phyloP scores from a whole-genome alignment of 2,113 vertebrate genomes.

The Tenrec ecaudatus region DNA sequence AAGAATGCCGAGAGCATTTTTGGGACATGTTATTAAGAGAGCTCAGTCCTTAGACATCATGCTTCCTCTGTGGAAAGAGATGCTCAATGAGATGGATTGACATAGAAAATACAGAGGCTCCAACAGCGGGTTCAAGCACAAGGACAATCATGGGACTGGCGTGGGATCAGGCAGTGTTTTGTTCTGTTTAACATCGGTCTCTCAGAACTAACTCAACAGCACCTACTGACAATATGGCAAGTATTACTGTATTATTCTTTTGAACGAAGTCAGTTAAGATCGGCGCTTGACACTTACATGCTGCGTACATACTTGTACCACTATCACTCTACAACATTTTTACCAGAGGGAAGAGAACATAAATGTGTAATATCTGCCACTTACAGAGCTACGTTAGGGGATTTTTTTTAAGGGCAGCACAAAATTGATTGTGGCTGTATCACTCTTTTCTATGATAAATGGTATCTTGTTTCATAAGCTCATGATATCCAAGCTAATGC shows the following conservation, averaged over 20 bases:
- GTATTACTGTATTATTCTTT: background rate
- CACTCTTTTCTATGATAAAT: constrained; percentile 14
- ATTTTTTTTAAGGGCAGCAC: background rate
- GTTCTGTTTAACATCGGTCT: no score
- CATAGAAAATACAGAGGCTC: no score
- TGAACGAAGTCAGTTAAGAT: background rate
- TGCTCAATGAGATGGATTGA: no score
- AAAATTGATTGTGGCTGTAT: background rate
- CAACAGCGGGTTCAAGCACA: no score
- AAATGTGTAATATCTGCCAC: constrained; percentile 39
- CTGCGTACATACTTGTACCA: background rate
- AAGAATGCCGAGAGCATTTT: no score
- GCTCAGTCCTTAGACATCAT: no score
- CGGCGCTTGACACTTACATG: background rate
- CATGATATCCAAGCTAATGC: background rate
- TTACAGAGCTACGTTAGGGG: background rate
- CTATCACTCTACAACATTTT: constrained; percentile 14
- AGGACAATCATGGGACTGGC: no score
- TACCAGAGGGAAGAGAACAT: background rate
- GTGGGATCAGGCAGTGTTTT: no score
- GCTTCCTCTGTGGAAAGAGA: no score
- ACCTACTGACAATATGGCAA: no score
- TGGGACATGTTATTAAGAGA: no score
- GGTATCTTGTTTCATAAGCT: background rate
- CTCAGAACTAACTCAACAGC: no score